A percentile compares a stretch with the other conserved stretches of the same genome.
phyloP scores from a whole-genome alignment of 1,140 invertebrate species.

The Brachionus calyciflorus region DNA sequence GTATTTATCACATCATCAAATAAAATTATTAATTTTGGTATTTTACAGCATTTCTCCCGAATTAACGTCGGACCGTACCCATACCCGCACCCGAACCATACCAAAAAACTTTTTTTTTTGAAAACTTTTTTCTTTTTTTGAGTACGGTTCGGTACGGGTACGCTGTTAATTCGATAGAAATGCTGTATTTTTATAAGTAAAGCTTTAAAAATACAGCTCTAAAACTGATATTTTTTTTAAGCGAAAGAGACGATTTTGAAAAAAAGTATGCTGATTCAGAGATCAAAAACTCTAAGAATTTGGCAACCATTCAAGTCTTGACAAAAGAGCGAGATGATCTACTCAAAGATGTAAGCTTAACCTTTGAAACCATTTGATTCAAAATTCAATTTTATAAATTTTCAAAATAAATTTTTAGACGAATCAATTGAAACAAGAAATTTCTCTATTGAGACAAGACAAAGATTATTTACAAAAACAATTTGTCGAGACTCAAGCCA shows the following conservation, averaged over 20 bases:
- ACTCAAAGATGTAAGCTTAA: slow-evolving; percentile 52
- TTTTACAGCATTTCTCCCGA: too few species aligned
- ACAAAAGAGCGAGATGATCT: slow-evolving; percentile 58
- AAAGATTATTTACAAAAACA: slow-evolving; percentile 60
- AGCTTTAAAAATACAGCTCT: not conserved
- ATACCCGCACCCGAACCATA: too few species aligned
- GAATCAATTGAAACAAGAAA: slow-evolving; percentile 54
- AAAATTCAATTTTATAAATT: not conserved
- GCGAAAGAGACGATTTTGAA: slow-evolving; percentile 57
- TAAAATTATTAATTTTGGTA: too few species aligned
- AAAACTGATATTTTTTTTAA: slow-evolving; percentile 48
- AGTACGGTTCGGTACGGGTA: too few species aligned
- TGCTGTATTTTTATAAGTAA: too few species aligned
- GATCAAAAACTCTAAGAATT: slow-evolving; percentile 51
- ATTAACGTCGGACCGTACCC: too few species aligned
- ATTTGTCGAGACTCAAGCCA: slow-evolving; percentile 54
- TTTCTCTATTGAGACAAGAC: slow-evolving; percentile 58
- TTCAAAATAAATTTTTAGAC: slow-evolving; percentile 53
- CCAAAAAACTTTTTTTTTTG: too few species aligned
- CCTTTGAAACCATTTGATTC: not conserved
- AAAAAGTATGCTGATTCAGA: slow-evolving; percentile 53
- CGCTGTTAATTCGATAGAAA: too few species aligned
- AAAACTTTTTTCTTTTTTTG: too few species aligned
- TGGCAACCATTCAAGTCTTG: slow-evolving; percentile 52
- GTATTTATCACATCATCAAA: too few species aligned